Base-by-base conservation (phyloP, 1,140 invertebrate genomes). In the Gerris buenoi region DNA sequence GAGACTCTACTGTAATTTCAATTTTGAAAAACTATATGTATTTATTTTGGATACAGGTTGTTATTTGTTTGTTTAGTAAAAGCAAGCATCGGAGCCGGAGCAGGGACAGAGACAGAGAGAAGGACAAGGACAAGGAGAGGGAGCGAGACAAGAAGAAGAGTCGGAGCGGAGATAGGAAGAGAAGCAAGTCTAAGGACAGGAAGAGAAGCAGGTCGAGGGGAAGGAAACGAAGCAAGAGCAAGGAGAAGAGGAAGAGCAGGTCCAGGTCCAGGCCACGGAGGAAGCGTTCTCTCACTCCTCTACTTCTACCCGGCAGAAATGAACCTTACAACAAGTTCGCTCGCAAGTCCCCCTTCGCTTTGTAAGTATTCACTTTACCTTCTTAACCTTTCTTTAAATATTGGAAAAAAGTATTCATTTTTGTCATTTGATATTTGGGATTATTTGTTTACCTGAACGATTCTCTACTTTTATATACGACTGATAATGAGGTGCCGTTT, bases 281-380 rank as follows among this genome's bases (percentile, higher is more conserved):
- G 59, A 81, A 79, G 69, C 75, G 79, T 70, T 81, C 79, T 0
- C 71, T 81, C 2, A 79, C 79, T 2, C 79, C 79, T 0, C 76
- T 81, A 14, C 77, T 78, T 1, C 74, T 81, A 27, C 78, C 79
- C 2, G 75, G 70, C 10, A 23, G 73, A 25, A 71, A 71, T 33
- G 71, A 74, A 29, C 76, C 80, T 14, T 80, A 79, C 64, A 70
- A 74, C 0, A 76, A 70, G 75, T 81, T 74, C 73, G 5, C 5
- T 18, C 33, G 67, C 78, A 80, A 74, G 74, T 77, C 65, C 75
- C 78, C 72, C 1, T 69, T 80, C 23, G 76, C 76, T 69, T 73
- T 77, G 79, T 81, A 76, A 78, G 78, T 77, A n/a, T n/a, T n/a
- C n/a, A n/a, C n/a, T n/a, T n/a, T n/a, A n/a, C n/a, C n/a, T n/a